Base-by-base conservation (phyloP, 2,113 vertebrate genomes). In the Gulo gulo region DNA sequence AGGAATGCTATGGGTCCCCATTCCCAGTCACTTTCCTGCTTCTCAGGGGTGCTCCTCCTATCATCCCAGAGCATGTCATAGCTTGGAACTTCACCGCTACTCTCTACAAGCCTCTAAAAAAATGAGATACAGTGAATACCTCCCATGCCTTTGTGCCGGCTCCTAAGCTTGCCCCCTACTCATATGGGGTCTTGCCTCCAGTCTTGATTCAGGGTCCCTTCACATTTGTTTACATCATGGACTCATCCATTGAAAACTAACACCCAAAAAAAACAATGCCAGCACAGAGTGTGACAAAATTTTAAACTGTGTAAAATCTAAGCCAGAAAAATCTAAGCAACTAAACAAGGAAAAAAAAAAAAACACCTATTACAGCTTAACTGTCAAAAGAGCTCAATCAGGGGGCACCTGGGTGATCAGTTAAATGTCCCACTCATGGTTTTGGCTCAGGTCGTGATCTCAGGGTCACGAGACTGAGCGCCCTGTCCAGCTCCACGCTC, bases 221-320 rank as follows among this genome's bases (percentile, higher is more conserved):
- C 57, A 82, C 92, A 71, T 57, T 50, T 34, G 76, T 87, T 95
- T 65, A 78, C 1, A 76, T 71, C 79, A 71, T 50, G 59, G 34
- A 42, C 20, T 78, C 86, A 93, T 71, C 59, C 84, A 65, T 24
- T 79, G 36, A 97, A 89, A 90, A 80, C 47, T 69, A 78, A 74
- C 4, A 50, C 11, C 63, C 55, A 26, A 7, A 45, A 57, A 63
- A 76, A 55, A 29, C 31, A 81, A 11, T 29, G 31, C 34, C 12
- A 47, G 20, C 31, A 84, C 14, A 96, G 23, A 90, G n/a, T 55
- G 4, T n/a, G 42, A 87, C 15, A 93, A 94, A 94, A 50, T 47
- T 61, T 91, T 74, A 91, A 80, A 73, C 8, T 80, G 6, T 67
- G 8, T 83, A n/a, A 97, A 91, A 88, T 94, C 45, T 47, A 84